Percentiles rank a stretch among this genome's conserved stretches.
phyloP scores from a whole-genome alignment of 2,888 invertebrate species.

The Rhamphomyia laevipes region DNA sequence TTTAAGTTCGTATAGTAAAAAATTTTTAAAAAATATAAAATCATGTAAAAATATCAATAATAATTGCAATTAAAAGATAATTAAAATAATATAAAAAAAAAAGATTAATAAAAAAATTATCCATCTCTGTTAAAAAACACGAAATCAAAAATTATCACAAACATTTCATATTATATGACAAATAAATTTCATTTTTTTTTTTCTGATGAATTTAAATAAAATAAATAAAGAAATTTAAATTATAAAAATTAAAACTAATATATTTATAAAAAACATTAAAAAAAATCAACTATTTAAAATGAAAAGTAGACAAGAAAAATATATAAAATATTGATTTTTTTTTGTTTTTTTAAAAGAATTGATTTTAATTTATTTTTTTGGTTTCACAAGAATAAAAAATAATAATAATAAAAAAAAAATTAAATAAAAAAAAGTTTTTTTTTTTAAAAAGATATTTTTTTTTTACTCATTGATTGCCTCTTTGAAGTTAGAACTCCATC shows the following conservation, averaged over 20 bases:
- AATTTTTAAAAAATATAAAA: too few relatives aligned
- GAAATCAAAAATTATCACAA: not conserved
- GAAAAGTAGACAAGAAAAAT: slow-evolving; percentile 13
- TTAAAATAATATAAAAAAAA: too few relatives aligned
- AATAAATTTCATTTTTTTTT: too few relatives aligned
- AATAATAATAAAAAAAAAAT: slow-evolving; percentile 7
- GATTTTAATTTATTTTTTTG: not conserved
- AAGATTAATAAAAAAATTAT: not conserved
- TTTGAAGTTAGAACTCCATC: slow-evolving; percentile 94
- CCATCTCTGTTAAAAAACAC: slow-evolving; percentile 7
- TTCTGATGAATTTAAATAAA: slow-evolving; percentile 1
- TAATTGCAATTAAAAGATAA: too few relatives aligned
- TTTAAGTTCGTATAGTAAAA: too few relatives aligned
- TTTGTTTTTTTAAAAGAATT: not conserved
- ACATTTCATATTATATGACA: too few relatives aligned
- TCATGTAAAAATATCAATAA: too few relatives aligned
- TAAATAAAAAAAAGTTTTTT: slow-evolving; percentile 16
- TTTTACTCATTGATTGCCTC: slow-evolving; percentile 71
- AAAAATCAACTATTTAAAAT: slow-evolving; percentile 9
- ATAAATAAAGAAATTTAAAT: slow-evolving; percentile 14
- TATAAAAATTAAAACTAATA: too few relatives aligned
- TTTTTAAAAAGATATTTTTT: not conserved
- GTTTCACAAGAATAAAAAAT: slow-evolving; percentile 3
- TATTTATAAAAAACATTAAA: not conserved
- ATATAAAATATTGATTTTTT: slow-evolving; percentile 11